Evolutionary conservation across 2,797 vertebrate species (phyloP), one percentile per base, ranked within the genome.

Genomic region (Gobionotothen gibberifrons): DNA sequence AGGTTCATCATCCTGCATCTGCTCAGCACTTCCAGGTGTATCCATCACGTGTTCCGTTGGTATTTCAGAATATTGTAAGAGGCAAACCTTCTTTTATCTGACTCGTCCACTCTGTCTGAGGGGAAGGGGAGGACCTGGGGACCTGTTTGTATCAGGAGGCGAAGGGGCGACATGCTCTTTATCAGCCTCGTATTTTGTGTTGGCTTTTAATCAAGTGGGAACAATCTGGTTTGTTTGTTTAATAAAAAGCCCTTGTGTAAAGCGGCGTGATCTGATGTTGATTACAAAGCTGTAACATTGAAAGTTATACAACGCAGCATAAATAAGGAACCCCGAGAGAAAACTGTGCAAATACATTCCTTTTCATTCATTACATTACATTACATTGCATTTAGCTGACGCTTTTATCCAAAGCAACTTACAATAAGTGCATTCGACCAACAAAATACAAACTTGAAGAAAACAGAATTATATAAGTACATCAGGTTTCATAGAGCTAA

Each of bases 181-280:
- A 74, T 82, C 73, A 57, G 63, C n/a, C 36, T 63, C 0, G 1
- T 48, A 3, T 67, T 76, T 73, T 52, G 49, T 77, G 51, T 63
- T 43, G 21, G 44, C 61, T 63, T 15, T 72, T 47, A 19, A 46
- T 17, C 13, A 51, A 72, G 53, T 74, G 39, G 17, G 70, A 87
- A 82, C 82, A 74, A 13, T 61, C 15, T 15, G 42, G 39, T 46
- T 46, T 59, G 5, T 75, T 78, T 69, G 78, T 74, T 78, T 81
- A 69, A 74, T 64, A 36, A 78, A 85, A 77, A 64, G 57, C 36
- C 15, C n/a, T 64, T 74, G 64, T 53, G 56, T 81, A 65, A 56
- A 79, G 59, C 9, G 5, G 15, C 21, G 44, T 51, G 63, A 63
- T 81, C 64, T 57, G 46, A 61, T 64, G 43, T 55, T 81, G 72